Base-by-base conservation (phyloP, 2,888 invertebrate genomes). In the Philopedon plagiatum region DNA sequence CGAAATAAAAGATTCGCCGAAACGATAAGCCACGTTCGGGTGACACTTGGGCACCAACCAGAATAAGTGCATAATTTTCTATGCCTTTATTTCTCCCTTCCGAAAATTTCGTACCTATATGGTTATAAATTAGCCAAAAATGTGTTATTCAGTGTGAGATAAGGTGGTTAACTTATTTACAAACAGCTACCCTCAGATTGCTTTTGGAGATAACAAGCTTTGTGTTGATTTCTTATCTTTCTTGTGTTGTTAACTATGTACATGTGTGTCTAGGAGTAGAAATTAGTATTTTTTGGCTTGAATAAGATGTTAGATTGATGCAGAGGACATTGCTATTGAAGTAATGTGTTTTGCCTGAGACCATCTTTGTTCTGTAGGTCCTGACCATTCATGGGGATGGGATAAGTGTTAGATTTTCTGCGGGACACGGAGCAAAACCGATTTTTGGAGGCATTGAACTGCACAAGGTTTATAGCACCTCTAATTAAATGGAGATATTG, bases 31-130 rank as follows among this genome's bases (percentile, higher is more conserved):
- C 49, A 26, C 13, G 49, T 49, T 49, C 19, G 21, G 23, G 29
- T 54, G 29, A 54, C 51, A 54, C 51, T 5, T 29, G 29, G 13
- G 15, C 29, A 29, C n/a, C 29, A 54, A 54, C 26, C 51, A 54
- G 51, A 54, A 54, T 54, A 54, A 29, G 29, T 54, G 18, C 51
- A 54, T 29, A 54, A 54, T 54, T 54, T 54, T 54, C 51, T 29
- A 54, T 54, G 29, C 29, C 18, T 54, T 54, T 54, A 29, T 29
- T 29, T 54, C 13, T 54, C n/a, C 23, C n/a, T 46, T 46, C 23
- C 11, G 21, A 23, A 46, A 44, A 23, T 9, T 46, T 46, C 46
- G n/a, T 46, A 46, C 46, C 46, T 46, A 46, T 46, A 44, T 44
- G 41, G 18, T 8, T 18, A 41, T 41, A 41, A 41, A 41, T 41